phyloP scores from a whole-genome alignment of 2,797 vertebrate species.

The Euthynnus affinis region DNA sequence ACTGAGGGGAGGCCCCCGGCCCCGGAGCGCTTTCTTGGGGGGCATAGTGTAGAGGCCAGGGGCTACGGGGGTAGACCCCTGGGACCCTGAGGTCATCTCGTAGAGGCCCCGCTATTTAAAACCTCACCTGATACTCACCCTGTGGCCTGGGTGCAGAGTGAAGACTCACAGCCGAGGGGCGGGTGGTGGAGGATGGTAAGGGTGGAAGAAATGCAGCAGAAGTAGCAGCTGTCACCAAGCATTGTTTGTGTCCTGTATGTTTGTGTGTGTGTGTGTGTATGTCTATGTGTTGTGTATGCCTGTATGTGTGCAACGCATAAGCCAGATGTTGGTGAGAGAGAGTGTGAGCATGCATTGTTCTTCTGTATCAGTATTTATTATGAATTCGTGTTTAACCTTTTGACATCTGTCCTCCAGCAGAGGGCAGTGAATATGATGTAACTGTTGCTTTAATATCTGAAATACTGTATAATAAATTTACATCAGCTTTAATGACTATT shows the following conservation, averaged over 20 bases:
- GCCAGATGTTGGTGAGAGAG: constrained; percentile 5
- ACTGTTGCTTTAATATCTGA: constrained; percentile 40
- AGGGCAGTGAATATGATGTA: constrained; percentile 79
- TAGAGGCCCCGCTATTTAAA: constrained; percentile 87
- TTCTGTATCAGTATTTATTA: constrained; percentile 4
- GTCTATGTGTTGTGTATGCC: neutral
- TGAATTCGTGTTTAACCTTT: constrained; percentile 40
- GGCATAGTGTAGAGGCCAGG: constrained; percentile 73
- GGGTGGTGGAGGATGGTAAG: constrained; percentile 21
- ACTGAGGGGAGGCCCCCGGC: constrained; percentile 53
- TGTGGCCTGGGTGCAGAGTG: constrained; percentile 87
- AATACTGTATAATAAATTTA: constrained; percentile 5
- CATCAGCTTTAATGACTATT: neutral
- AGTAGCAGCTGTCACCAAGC: constrained; percentile 75
- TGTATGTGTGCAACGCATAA: neutral
- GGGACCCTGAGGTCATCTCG: constrained; percentile 85
- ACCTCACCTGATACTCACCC: constrained; percentile 88
- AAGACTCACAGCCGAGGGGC: constrained; percentile 81
- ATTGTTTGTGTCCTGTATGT: constrained; percentile 51
- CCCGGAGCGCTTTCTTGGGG: constrained; percentile 61
- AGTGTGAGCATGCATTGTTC: neutral
- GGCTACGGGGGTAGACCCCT: constrained; percentile 79
- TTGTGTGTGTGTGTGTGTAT: constrained; percentile 2
- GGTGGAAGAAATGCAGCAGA: constrained; percentile 42
- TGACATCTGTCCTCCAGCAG: constrained; percentile 79